Evolutionary conservation across 30 jellyfish, hydroid and myxozoan genomes (phyloP).

Genomic region (Hydra vulgaris): DNA sequence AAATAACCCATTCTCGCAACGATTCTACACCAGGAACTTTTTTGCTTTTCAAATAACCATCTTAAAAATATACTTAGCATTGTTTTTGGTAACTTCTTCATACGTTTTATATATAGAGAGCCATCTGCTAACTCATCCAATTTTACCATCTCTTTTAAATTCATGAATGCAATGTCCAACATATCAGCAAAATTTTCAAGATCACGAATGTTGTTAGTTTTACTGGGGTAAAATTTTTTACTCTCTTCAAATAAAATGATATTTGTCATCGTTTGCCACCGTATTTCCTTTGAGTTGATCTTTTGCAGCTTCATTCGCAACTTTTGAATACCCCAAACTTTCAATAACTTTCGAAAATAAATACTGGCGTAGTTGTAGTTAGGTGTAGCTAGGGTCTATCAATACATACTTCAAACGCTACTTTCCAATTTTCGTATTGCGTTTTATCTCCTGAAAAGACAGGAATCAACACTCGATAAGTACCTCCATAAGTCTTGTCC

Average conservation of each 20-base stretch:
- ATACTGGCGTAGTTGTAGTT: background rate
- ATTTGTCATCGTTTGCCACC: background rate
- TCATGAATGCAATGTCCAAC: background rate
- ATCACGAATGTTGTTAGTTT: background rate
- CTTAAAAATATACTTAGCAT: too few relatives aligned
- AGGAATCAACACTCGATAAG: too few relatives aligned
- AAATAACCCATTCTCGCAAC: background rate
- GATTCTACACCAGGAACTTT: background rate
- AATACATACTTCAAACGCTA: too few relatives aligned
- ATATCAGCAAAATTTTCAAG: too few relatives aligned
- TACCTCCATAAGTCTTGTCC: too few relatives aligned
- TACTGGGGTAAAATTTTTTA: background rate
- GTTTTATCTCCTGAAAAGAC: too few relatives aligned
- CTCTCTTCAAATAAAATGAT: background rate
- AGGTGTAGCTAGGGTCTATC: background rate
- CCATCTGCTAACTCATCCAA: background rate
- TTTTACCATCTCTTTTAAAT: background rate
- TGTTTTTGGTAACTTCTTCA: too few relatives aligned
- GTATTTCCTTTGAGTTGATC: background rate
- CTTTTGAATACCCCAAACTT: too few relatives aligned
- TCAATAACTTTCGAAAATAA: too few relatives aligned
- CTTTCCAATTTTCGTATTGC: too few relatives aligned
- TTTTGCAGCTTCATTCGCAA: background rate
- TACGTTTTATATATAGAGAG: background rate
- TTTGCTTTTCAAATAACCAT: too few relatives aligned